Evolutionary conservation across 2,888 invertebrate genomes (phyloP).

Genomic region (Hydroisotoma schaefferi): DNA sequence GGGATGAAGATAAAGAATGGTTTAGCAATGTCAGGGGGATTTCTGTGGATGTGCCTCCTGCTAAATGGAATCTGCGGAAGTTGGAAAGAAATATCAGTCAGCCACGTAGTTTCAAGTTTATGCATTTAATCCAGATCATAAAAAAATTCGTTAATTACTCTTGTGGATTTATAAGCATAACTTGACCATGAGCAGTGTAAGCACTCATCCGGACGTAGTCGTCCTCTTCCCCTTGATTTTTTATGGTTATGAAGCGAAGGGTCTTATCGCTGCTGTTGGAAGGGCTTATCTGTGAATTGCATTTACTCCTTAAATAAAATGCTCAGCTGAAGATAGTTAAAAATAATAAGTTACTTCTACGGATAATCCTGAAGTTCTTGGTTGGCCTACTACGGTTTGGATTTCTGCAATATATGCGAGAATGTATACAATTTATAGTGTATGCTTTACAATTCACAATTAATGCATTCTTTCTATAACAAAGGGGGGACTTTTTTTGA

Average conservation of each 20-base stretch:
- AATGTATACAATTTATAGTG: too few species aligned
- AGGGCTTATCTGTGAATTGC: not conserved
- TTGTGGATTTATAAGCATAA: not conserved
- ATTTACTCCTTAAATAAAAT: too few species aligned
- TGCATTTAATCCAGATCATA: not conserved
- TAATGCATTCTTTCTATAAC: too few species aligned
- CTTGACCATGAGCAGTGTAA: not conserved
- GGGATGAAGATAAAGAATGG: not conserved
- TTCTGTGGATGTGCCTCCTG: not conserved
- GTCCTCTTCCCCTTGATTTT: not conserved
- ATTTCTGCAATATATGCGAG: too few species aligned
- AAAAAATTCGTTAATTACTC: not conserved
- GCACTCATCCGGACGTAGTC: not conserved
- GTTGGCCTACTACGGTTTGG: too few species aligned
- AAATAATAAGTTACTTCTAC: too few species aligned
- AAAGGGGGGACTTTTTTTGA: too few species aligned
- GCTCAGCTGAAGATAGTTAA: too few species aligned
- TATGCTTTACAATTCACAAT: too few species aligned
- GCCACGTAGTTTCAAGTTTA: not conserved
- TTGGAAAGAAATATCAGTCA: too few species aligned
- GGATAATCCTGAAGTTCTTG: too few species aligned
- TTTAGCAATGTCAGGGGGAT: not conserved
- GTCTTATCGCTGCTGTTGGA: not conserved
- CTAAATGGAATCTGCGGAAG: not conserved
- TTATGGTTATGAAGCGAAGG: not conserved